Conservation (phyloP, 2,888 invertebrate species). For the Phaonia tiefii region DNA sequence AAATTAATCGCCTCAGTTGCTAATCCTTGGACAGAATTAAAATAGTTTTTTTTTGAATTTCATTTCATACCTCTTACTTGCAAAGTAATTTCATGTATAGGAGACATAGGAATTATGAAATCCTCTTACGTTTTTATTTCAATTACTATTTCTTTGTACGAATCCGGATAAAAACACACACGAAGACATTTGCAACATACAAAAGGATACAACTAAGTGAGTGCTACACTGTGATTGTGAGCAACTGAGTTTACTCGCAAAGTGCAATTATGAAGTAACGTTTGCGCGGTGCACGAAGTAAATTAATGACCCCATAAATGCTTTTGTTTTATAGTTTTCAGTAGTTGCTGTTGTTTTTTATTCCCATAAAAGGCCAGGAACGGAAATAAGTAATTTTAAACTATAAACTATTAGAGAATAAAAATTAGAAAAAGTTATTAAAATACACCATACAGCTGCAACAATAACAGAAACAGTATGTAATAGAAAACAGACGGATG, state of each 20-base stretch:
- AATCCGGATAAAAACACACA: not conserved
- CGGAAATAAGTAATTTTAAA: conserved; percentile 42
- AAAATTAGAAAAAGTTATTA: conserved; percentile 57
- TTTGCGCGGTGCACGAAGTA: conserved; percentile 40
- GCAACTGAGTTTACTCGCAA: not conserved
- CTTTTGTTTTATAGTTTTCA: conserved; percentile 35
- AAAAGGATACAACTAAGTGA: not conserved
- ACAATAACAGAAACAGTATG: conserved; percentile 49
- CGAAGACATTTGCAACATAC: not conserved
- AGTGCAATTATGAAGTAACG: conserved; percentile 50
- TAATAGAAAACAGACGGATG: conserved; percentile 45
- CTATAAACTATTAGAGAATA: conserved; percentile 30
- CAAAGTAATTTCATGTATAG: conserved; percentile 44
- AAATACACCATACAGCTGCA: conserved; percentile 16
- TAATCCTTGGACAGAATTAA: conserved; percentile 48
- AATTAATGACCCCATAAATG: conserved; percentile 65
- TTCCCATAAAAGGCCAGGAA: conserved; percentile 14
- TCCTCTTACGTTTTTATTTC: conserved; percentile 24
- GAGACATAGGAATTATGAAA: conserved; percentile 10
- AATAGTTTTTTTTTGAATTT: conserved; percentile 49
- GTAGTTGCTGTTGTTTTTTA: not conserved
- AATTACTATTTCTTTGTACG: conserved; percentile 4
- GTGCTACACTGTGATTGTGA: not conserved
- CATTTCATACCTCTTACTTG: not conserved
- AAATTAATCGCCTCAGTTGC: not conserved